phyloP scores from a whole-genome alignment of 1,140 invertebrate genomes.

The Platorchestia sp. region DNA sequence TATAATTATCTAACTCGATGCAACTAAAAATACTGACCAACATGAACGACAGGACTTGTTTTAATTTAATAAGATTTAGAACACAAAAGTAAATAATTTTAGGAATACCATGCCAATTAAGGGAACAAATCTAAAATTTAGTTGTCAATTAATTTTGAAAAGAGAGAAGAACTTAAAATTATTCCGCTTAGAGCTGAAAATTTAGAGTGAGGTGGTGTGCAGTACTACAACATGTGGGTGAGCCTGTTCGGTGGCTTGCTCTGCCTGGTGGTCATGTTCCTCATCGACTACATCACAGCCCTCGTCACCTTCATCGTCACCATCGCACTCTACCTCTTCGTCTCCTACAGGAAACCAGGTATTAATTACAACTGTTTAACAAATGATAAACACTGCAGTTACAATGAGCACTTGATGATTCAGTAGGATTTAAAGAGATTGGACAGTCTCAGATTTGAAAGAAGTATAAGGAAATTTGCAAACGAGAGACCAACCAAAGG shows the following conservation, averaged over 20 bases:
- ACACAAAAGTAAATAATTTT: background rate
- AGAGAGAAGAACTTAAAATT: background rate
- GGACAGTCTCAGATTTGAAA: too few species aligned
- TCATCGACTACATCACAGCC: slow-evolving; percentile 76
- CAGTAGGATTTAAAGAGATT: too few species aligned
- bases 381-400: background rate
- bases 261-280: slow-evolving; percentile 76
- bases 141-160: background rate
- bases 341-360: slow-evolving; percentile 73
- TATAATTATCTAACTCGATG: too few species aligned
- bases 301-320: slow-evolving; percentile 74
- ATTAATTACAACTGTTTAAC: slow-evolving; percentile 38
- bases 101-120: background rate
- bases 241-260: slow-evolving; percentile 74
- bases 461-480: too few species aligned
- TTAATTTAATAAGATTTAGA: background rate
- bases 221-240: slow-evolving; percentile 76
- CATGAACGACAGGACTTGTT: background rate
- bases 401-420: too few species aligned
- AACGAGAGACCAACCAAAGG: too few species aligned
- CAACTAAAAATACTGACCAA: background rate
- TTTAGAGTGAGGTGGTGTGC: slow-evolving; percentile 69
- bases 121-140: background rate
- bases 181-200: background rate
- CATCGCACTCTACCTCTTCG: slow-evolving; percentile 72